Evolutionary conservation across 37 sponge, comb jelly and placozoan species (phyloP), one percentile per base, ranked within the genome.

Genomic region (Haliclona indistincta): DNA sequence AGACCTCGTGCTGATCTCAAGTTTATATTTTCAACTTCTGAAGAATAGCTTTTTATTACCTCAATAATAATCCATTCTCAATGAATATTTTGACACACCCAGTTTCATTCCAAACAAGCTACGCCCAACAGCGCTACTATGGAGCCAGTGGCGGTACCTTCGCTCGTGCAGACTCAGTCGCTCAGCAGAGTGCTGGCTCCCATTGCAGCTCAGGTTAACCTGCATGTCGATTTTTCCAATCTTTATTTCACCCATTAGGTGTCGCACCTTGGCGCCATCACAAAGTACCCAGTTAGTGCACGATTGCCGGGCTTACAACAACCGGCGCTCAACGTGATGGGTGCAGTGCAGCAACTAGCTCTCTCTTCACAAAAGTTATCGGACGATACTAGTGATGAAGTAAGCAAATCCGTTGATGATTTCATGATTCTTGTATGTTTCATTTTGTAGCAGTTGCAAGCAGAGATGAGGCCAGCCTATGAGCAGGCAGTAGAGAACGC

Each of bases 1-100:
- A 73, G 96, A 72, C 96, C 96, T 28, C 74, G 58, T 43, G 60
- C 80, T 0, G 80, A 91, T 73, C 73, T 91, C 13, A 42, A 53
- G 26, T 82, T 47, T 2, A 34, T 65, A 2, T 79, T 86, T n/a
- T n/a, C n/a, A n/a, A n/a, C n/a, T n/a, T n/a, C n/a, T n/a, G n/a
- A n/a, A n/a, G n/a, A n/a, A n/a, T n/a, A n/a, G n/a, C n/a, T n/a
- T n/a, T n/a, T n/a, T n/a, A n/a, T n/a, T n/a, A n/a, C n/a, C n/a
- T n/a, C n/a, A n/a, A n/a, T n/a, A n/a, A n/a, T n/a, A n/a, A n/a
- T 8, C 63, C 23, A 10, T 22, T 22, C 63, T 58, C n/a, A 7
- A 29, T 58, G 61, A 29, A 58, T 5, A 58, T 13, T 7, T 58
- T 26, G 6, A 58, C 61, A 58, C 61, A 58, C 30, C 61, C 61